These are phyloP conservation scores for Pelodiscus sinensis DNA, from an alignment of 2,113 vertebrate genomes.

Conservation along the genomic window DNA sequence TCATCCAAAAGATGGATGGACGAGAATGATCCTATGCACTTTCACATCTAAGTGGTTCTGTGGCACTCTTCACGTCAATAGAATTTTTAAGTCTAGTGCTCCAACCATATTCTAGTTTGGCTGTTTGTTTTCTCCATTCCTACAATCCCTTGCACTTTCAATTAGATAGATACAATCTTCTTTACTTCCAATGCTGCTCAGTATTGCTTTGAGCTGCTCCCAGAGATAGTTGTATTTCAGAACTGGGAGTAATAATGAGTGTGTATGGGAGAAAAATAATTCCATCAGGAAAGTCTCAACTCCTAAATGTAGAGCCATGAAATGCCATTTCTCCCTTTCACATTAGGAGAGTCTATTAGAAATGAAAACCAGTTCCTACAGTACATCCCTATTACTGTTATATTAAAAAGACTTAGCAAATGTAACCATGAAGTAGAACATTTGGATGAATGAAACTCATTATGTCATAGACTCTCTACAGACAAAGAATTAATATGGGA, in stretches of 20 bases:
- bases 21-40: fast-evolving
- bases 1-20: background rate
- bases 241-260: background rate
- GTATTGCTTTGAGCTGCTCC: background rate
- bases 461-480: background rate
- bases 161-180: background rate
- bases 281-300: background rate
- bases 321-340: background rate
- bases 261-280: background rate
- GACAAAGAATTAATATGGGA: too few species aligned
- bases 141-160: background rate
- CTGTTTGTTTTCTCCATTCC: background rate
- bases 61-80: background rate
- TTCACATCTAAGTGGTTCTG: background rate
- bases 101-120: background rate
- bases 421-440: background rate
- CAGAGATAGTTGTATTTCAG: background rate
- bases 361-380: background rate
- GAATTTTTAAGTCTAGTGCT: background rate
- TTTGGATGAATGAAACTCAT: background rate
- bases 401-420: background rate
- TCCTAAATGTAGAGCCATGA: background rate
- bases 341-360: background rate
- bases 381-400: background rate
- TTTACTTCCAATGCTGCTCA: background rate